Conservation (phyloP, 2,113 vertebrate species). For the Labrus mixtus region DNA sequence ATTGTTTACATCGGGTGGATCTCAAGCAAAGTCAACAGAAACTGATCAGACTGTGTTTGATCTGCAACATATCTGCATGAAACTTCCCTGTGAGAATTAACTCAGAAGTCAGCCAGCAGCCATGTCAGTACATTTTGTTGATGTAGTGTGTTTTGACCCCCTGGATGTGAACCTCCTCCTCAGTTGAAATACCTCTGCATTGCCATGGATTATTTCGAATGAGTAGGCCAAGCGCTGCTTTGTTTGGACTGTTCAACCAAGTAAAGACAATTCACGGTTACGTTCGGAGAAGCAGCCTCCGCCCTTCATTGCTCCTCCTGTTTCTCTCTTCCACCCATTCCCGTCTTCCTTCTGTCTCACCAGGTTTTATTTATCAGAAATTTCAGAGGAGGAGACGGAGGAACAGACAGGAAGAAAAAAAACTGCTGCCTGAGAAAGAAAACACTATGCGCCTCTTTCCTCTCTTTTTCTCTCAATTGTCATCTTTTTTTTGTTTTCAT, state of each 20-base stretch:
- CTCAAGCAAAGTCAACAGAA: constrained; percentile 39
- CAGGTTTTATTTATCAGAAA: constrained; percentile 73
- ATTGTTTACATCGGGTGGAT: constrained; percentile 5
- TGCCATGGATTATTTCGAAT: constrained; percentile 8
- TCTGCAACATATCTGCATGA: constrained; percentile 61
- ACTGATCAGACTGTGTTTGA: constrained; percentile 25
- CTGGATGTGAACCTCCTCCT: constrained; percentile 40
- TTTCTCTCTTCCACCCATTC: constrained; percentile 6
- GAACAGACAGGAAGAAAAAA: constrained; percentile 16
- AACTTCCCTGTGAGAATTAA: constrained; percentile 18
- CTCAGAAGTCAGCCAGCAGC: constrained; percentile 24
- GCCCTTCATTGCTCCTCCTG: background rate
- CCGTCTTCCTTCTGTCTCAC: constrained; percentile 51
- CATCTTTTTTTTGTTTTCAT: background rate
- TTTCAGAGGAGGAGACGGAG: constrained; percentile 51
- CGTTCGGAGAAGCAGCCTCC: constrained; percentile 17
- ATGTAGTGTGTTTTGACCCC: constrained; percentile 18
- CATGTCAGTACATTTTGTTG: constrained; percentile 18
- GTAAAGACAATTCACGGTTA: background rate
- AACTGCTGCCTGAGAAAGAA: constrained; percentile 31
- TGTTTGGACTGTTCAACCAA: constrained; percentile 6
- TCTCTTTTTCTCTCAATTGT: constrained; percentile 8
- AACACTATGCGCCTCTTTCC: constrained; percentile 2
- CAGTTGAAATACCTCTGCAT: constrained; percentile 32
- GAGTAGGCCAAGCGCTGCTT: constrained; percentile 9